Evolutionary conservation across 2,797 vertebrate genomes (phyloP), one percentile per base, ranked within the genome.

Genomic region (Nannoperca obscura): DNA sequence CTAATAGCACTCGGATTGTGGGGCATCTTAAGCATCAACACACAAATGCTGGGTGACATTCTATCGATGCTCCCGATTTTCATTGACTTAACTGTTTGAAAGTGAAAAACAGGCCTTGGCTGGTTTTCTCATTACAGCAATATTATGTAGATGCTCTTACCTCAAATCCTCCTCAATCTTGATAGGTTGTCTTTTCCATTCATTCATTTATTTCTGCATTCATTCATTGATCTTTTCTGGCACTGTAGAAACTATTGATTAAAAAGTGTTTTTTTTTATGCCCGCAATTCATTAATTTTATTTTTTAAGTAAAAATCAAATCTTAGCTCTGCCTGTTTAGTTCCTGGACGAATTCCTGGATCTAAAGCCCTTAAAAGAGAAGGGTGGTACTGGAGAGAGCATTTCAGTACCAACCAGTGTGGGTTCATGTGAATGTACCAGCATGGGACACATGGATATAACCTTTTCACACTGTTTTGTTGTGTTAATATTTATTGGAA

Each of bases 1-100:
- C 55, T 81, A 82, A 82, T 84, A 81, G 78, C 74, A 4, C 44
- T 68, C 76, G 81, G 69, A 81, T 24, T 55, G 61, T 59, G 71
- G 40, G 52, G 66, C 55, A 24, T 74, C 54, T 88, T 78, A 76
- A 30, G 55, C 68, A 66, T 82, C 80, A 84, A 22, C 65, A 47
- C 52, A 57, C 78, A 82, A 82, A 86, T 74, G 62, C 58, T 46
- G 0, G 44, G 14, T 78, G 80, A 70, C 81, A 71, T 62, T 1
- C 67, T 53, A 60, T 84, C 72, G 74, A 15, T 70, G 64, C 66
- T 58, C 52, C 55, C 47, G 30, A 36, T 74, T 80, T 69, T 54
- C 70, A 82, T 83, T 86, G 78, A 80, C 55, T 79, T 54, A 22
- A 59, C 19, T 49, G 44, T 71, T 66, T 13, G 4, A 63, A 68